Conservation (phyloP, 2,888 invertebrate species). For the Colostygia pectinataria region DNA sequence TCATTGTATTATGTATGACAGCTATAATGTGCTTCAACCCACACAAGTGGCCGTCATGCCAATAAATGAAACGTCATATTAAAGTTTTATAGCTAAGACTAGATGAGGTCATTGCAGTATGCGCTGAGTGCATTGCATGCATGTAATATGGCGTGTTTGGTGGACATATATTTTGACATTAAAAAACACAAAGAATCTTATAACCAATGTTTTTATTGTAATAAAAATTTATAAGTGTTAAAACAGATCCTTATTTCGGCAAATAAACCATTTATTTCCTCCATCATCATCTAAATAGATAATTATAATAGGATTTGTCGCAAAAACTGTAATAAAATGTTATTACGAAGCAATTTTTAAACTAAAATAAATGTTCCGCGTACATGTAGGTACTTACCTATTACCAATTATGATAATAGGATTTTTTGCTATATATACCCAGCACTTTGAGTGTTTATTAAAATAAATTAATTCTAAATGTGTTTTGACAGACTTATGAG, state of each 20-base stretch:
- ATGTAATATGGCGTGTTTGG: too few species aligned
- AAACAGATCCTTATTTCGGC: neutral
- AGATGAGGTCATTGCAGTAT: too few species aligned
- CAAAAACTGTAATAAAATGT: slow-evolving; percentile 24
- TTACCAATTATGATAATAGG: slow-evolving; percentile 9
- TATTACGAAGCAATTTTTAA: slow-evolving; percentile 25
- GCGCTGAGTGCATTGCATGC: too few species aligned
- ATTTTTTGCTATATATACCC: slow-evolving; percentile 2
- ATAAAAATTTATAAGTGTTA: neutral
- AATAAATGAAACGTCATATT: too few species aligned
- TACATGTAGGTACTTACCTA: too few species aligned
- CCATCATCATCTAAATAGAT: slow-evolving; percentile 18
- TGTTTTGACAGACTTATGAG: slow-evolving; percentile 1
- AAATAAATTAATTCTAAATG: neutral
- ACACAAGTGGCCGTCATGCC: too few species aligned
- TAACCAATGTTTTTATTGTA: neutral
- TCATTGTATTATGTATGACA: too few species aligned
- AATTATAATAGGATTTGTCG: slow-evolving; percentile 15
- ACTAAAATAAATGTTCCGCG: slow-evolving; percentile 25
- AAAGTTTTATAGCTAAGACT: too few species aligned
- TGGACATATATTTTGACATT: too few species aligned
- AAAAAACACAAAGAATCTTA: too few species aligned
- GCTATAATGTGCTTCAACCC: too few species aligned
- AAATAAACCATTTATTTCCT: slow-evolving; percentile 13
- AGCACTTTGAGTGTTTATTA: neutral